Conservation (phyloP, 2,888 invertebrate species). For the Peribatodes rhomboidaria region DNA sequence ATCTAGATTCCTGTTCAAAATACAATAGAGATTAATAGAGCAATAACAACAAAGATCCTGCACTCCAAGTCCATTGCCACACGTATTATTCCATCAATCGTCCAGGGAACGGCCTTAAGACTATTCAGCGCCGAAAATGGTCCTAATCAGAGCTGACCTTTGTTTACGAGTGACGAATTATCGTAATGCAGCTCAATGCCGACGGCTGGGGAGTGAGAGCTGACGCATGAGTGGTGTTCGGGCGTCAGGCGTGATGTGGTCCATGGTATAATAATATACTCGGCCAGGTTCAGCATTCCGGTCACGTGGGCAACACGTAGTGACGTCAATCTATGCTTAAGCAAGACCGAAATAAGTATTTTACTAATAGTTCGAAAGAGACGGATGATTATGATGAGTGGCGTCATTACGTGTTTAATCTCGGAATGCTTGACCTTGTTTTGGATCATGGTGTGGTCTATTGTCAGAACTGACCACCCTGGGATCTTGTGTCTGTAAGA, state of each 20-base stretch:
- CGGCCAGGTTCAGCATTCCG: no score
- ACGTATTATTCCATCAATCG: slow-evolving; percentile 72
- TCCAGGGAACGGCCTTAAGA: slow-evolving; percentile 69
- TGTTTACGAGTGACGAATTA: slow-evolving; percentile 60
- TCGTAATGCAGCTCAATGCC: slow-evolving; percentile 76
- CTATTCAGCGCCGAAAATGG: slow-evolving; percentile 73
- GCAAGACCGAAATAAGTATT: no score
- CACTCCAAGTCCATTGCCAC: slow-evolving; percentile 67
- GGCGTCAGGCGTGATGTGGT: no score
- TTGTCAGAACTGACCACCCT: neutral
- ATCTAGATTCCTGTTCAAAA: slow-evolving; percentile 12
- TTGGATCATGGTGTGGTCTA: no score
- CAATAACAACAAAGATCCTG: slow-evolving; percentile 39
- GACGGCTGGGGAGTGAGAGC: slow-evolving; percentile 40
- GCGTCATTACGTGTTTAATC: no score
- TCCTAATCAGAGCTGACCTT: slow-evolving; percentile 67
- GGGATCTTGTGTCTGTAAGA: neutral
- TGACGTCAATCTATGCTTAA: no score
- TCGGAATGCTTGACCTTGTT: no score
- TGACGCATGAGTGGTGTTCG: slow-evolving; percentile 26
- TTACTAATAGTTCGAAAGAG: no score
- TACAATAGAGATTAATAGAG: slow-evolving; percentile 36
- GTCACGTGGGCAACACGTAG: no score
- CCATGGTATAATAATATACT: no score
- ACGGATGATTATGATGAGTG: no score